Percentiles rank a stretch among this genome's conserved stretches.
Conservation (phyloP, 2,113 vertebrate species). For the Dermatemys mawii region DNA sequence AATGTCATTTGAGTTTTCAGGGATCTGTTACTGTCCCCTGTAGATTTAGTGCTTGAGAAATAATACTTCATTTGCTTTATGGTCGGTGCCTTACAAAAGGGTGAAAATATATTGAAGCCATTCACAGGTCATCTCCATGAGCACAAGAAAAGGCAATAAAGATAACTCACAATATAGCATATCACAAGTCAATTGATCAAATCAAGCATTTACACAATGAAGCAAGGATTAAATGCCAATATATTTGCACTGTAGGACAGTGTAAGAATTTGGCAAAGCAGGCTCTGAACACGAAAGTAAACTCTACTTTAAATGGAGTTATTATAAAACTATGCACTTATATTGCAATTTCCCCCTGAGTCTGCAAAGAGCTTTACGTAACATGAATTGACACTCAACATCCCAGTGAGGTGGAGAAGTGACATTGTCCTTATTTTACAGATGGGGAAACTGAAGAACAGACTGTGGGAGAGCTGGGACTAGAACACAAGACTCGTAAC, state of each 20-base stretch:
- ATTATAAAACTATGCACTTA: not conserved
- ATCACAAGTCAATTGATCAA: constrained; percentile 55
- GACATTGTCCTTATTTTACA: not conserved
- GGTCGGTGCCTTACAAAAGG: not conserved
- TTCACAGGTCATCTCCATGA: constrained; percentile 28
- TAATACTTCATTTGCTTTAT: constrained; percentile 66
- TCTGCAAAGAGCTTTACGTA: not conserved
- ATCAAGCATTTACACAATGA: constrained; percentile 34
- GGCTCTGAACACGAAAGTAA: constrained; percentile 30
- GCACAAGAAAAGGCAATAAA: constrained; percentile 16
- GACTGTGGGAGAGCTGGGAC: not conserved
- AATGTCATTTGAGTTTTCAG: constrained; percentile 61
- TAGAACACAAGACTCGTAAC: not conserved
- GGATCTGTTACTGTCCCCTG: constrained; percentile 67
- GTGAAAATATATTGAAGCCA: constrained; percentile 69
- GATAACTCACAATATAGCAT: constrained; percentile 35
- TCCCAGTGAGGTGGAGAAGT: not conserved
- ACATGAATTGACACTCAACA: not conserved
- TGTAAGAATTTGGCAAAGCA: constrained; percentile 54
- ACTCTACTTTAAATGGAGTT: constrained; percentile 25
- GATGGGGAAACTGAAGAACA: not conserved
- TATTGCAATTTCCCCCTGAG: not conserved
- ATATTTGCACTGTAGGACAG: constrained; percentile 63
- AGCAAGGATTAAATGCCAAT: constrained; percentile 47
- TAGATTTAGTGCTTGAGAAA: constrained; percentile 54